phyloP scores from a whole-genome alignment of 2,113 vertebrate species.

The Cottus gobio region DNA sequence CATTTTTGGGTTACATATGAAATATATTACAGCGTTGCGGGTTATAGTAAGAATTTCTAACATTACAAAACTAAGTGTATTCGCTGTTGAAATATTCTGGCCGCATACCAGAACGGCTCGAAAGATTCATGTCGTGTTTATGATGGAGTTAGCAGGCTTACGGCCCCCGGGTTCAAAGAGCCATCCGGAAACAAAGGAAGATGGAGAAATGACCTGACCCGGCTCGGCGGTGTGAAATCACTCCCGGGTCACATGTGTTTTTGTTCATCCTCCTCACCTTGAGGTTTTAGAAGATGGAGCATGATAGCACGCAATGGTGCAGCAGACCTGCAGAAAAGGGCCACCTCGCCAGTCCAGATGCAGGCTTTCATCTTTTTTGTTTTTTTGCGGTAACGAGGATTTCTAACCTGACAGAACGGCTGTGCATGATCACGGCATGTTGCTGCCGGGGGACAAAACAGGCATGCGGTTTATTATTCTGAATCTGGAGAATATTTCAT shows the following conservation, averaged over 20 bases:
- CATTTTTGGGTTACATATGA: conserved; percentile 10
- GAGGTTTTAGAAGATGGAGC: conserved; percentile 71
- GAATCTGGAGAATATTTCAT: conserved; percentile 75
- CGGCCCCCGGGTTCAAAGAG: conserved; percentile 70
- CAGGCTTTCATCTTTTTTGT: conserved; percentile 74
- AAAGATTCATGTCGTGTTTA: conserved; percentile 78
- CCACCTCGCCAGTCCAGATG: conserved; percentile 70
- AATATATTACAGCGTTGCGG: conserved; percentile 25
- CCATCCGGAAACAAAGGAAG: conserved; percentile 63
- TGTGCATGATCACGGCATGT: conserved; percentile 66
- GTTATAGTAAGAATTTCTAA: conserved; percentile 39
- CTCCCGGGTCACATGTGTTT: conserved; percentile 80
- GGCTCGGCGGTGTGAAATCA: conserved; percentile 76
- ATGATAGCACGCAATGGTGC: conserved; percentile 69
- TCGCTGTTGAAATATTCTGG: conserved; percentile 50
- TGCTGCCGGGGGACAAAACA: conserved; percentile 62
- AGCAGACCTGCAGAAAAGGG: conserved; percentile 56
- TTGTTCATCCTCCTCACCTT: conserved; percentile 75
- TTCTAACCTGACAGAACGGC: conserved; percentile 71
- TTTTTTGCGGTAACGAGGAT: conserved; percentile 73
- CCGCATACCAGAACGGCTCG: conserved; percentile 54
- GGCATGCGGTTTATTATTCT: conserved; percentile 63
- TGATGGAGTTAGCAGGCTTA: conserved; percentile 69
- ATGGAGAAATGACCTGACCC: conserved; percentile 71
- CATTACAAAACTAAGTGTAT: conserved; percentile 49